Percentiles rank a stretch among this genome's conserved stretches.
Evolutionary conservation across 2,888 invertebrate species (phyloP).

Genomic region (Colletes collaris): DNA sequence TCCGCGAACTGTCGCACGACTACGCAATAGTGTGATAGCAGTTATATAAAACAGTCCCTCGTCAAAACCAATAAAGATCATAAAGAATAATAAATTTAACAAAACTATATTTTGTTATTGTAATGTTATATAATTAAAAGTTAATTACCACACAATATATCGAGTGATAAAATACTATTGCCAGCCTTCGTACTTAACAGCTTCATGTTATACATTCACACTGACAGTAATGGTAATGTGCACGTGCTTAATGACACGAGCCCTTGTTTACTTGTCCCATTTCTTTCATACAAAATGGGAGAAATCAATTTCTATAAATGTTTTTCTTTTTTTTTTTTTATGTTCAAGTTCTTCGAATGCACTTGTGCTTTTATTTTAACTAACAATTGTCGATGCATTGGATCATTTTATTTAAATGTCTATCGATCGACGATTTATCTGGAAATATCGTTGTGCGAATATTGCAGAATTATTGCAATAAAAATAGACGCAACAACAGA

Average conservation of each 20-base stretch:
- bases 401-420: constrained; percentile 43
- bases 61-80: constrained; percentile 81
- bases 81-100: constrained; percentile 81
- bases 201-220: constrained; percentile 61
- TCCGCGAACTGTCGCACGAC: constrained; percentile 53
- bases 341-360: constrained; percentile 51
- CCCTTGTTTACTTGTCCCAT: constrained; percentile 46
- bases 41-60: constrained; percentile 83
- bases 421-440: constrained; percentile 39
- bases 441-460: constrained; percentile 62
- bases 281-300: constrained; percentile 38
- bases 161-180: constrained; percentile 79
- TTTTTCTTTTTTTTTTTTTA: constrained; percentile 26
- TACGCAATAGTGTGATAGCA: constrained; percentile 72
- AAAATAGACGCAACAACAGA: constrained; percentile 56
- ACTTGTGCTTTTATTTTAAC: constrained; percentile 56
- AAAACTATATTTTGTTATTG: constrained; percentile 79
- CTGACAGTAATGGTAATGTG: constrained; percentile 59
- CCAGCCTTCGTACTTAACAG: constrained; percentile 69
- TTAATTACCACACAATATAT: constrained; percentile 79
- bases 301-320: constrained; percentile 52
- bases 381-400: constrained; percentile 37
- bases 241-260: constrained; percentile 36
- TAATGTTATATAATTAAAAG: constrained; percentile 78
- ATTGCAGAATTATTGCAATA: constrained; percentile 54